Percentiles rank a stretch among this genome's conserved stretches.
phyloP scores from a whole-genome alignment of 1,140 invertebrate species.

The Eumaeus atala region DNA sequence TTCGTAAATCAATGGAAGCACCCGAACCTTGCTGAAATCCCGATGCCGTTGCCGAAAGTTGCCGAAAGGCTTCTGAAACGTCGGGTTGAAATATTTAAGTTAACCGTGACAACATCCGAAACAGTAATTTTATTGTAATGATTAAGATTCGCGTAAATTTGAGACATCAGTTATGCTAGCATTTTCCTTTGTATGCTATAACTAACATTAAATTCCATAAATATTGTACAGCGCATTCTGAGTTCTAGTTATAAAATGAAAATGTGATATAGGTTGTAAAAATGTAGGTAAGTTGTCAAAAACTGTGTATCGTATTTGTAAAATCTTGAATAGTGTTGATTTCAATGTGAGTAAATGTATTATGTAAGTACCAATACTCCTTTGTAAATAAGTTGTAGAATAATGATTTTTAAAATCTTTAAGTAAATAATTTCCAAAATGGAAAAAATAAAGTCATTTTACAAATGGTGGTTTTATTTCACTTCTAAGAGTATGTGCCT shows the following conservation, averaged over 20 bases:
- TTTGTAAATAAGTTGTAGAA: constrained; percentile 63
- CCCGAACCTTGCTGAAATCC: too few relatives aligned
- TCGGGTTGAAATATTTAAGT: too few relatives aligned
- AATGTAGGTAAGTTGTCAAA: constrained; percentile 55
- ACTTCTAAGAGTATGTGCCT: too few relatives aligned
- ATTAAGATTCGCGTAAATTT: too few relatives aligned
- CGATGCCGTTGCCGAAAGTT: too few relatives aligned
- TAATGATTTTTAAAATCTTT: constrained; percentile 71
- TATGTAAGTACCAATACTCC: constrained; percentile 32
- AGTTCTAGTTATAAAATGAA: constrained; percentile 54
- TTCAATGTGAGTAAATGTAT: constrained; percentile 38
- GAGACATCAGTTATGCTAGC: too few relatives aligned
- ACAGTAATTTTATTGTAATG: too few relatives aligned
- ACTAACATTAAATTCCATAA: constrained; percentile 14
- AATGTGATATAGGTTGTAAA: constrained; percentile 73
- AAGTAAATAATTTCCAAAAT: constrained; percentile 54
- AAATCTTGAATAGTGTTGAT: constrained; percentile 18
- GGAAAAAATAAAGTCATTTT: constrained; percentile 66
- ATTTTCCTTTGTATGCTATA: constrained; percentile 13
- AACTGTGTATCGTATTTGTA: constrained; percentile 41
- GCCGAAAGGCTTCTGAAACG: too few relatives aligned
- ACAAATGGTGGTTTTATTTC: constrained; percentile 41
- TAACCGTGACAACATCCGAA: too few relatives aligned
- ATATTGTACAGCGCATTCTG: constrained; percentile 16
- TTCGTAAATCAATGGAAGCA: too few relatives aligned